phyloP scores from a whole-genome alignment of 1,140 invertebrate genomes.

The Tetramorium simillimum region DNA sequence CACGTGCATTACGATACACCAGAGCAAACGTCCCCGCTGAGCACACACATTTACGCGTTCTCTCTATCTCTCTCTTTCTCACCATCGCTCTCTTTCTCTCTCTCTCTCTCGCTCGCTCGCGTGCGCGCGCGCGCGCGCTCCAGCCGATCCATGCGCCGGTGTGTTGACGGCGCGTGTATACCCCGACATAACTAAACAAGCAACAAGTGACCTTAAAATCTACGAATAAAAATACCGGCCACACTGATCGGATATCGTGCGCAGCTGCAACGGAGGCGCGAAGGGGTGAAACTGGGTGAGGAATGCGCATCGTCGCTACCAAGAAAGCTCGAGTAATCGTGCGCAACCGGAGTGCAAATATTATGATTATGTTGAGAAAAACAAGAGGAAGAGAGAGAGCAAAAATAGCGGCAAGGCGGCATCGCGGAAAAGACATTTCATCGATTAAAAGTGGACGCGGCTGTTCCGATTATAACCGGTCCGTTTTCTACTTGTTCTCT shows the following conservation, averaged over 20 bases:
- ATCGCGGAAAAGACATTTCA: constrained; percentile 35
- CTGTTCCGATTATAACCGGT: constrained; percentile 27
- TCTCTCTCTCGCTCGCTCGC: background rate
- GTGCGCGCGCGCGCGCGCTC: background rate
- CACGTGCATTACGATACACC: constrained; percentile 70
- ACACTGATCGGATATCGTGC: constrained; percentile 79
- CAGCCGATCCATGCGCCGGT: constrained; percentile 44
- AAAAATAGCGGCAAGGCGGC: background rate
- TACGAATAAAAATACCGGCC: constrained; percentile 81
- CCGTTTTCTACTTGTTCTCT: background rate
- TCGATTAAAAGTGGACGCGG: constrained; percentile 33
- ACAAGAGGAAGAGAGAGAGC: background rate
- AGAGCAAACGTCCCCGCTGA: constrained; percentile 29
- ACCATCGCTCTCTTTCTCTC: background rate
- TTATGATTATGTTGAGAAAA: constrained; percentile 51
- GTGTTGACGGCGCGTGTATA: constrained; percentile 70
- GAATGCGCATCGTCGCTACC: constrained; percentile 57
- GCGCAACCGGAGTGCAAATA: constrained; percentile 64
- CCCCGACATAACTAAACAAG: constrained; percentile 83
- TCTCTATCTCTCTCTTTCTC: background rate
- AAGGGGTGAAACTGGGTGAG: constrained; percentile 62
- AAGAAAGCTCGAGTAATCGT: constrained; percentile 64
- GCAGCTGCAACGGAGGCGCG: constrained; percentile 65
- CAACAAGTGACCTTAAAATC: constrained; percentile 85
- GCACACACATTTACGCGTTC: background rate